Percentiles rank a stretch among this genome's conserved stretches.
phyloP scores from a whole-genome alignment of 2,888 invertebrate species.

The Papilio protenor region DNA sequence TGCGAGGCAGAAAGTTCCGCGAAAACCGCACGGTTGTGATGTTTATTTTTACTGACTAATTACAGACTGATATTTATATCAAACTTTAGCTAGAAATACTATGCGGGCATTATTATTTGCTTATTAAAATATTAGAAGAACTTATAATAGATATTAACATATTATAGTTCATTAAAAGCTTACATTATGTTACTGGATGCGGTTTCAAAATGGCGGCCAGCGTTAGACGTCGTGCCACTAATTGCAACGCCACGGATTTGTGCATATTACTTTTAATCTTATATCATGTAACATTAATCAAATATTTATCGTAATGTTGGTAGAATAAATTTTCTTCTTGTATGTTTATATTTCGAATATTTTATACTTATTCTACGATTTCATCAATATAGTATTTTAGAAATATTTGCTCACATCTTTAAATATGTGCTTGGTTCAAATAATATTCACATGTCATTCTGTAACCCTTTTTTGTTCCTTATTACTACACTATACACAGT shows the following conservation, averaged over 20 bases:
- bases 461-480: too few relatives aligned
- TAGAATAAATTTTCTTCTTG: background rate
- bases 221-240: constrained; percentile 26
- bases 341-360: background rate
- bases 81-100: background rate
- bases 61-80: background rate
- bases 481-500: too few relatives aligned
- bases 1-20: too few relatives aligned
- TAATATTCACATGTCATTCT: too few relatives aligned
- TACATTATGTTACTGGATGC: constrained; percentile 23
- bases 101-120: background rate
- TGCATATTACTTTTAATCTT: background rate
- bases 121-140: background rate
- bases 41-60: too few relatives aligned
- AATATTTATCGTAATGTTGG: background rate
- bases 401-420: too few relatives aligned
- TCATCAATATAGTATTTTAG: too few relatives aligned
- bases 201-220: constrained; percentile 32
- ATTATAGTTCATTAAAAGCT: constrained; percentile 10
- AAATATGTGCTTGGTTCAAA: too few relatives aligned
- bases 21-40: too few relatives aligned
- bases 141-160: background rate
- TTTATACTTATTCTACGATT: too few relatives aligned
- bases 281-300: background rate
- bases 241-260: constrained; percentile 35